Evolutionary conservation across 2,797 vertebrate genomes (phyloP).

Genomic region (Periophthalmus magnuspinnatus): DNA sequence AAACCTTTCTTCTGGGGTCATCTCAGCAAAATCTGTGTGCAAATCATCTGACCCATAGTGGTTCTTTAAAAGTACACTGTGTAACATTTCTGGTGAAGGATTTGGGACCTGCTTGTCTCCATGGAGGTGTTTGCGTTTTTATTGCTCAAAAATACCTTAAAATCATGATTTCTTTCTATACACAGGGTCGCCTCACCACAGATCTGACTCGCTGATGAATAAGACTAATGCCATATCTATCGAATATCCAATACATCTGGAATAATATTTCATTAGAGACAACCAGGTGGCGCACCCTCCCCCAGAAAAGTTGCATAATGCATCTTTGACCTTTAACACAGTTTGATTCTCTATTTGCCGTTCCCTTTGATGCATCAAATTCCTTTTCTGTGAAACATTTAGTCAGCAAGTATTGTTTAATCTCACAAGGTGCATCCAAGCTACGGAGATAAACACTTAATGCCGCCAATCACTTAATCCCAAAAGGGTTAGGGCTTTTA

Average conservation of each 20-base stretch:
- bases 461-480: conserved; percentile 66
- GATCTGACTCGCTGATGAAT: too few relatives aligned
- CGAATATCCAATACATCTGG: background rate
- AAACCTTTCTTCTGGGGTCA: background rate
- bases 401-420: conserved; percentile 33
- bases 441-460: conserved; percentile 63
- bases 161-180: too few relatives aligned
- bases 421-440: conserved; percentile 49
- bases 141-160: background rate
- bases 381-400: conserved; percentile 31
- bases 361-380: conserved; percentile 12
- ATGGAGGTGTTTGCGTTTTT: background rate
- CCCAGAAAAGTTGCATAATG: background rate
- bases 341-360: conserved; percentile 5
- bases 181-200: too few relatives aligned
- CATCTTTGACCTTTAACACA: background rate
- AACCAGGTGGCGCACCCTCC: background rate
- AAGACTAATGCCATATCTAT: background rate
- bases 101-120: background rate
- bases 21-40: too few relatives aligned
- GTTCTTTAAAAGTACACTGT: background rate
- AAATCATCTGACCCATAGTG: background rate
- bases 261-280: background rate
- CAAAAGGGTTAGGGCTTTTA: conserved; percentile 60
- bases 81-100: background rate